Evolutionary conservation across 2,797 vertebrate species (phyloP), one percentile per base, ranked within the genome.

Genomic region (Acanthurus tractus): DNA sequence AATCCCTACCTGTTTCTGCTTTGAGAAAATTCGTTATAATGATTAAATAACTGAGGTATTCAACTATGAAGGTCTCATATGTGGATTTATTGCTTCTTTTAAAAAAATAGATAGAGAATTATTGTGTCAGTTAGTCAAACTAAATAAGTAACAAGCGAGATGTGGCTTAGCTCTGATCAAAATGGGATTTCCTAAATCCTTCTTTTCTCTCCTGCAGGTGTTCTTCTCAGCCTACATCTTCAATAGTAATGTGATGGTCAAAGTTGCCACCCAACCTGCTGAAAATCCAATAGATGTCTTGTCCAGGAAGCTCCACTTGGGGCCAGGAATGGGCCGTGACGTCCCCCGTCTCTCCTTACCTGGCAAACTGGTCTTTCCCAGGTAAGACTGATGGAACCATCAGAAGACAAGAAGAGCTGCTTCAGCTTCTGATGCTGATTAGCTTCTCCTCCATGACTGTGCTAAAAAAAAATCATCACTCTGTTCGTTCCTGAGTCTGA

Each of bases 141-240:
- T 40, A 3, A 61, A 46, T 29, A 29, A 29, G 25, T 29, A 29
- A 29, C 25, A 29, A 29, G 25, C 25, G 5, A 29, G 25, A 29
- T 29, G 25, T 29, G 3, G 25, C 25, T 29, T 4, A 29, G 25
- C 25, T 29, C 25, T 29, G 3, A 29, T 29, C 25, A 12, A 46
- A 44, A 10, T 20, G 8, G 17, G 6, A 5, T 29, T 11, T 73
- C 22, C 46, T 74, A 4, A 71, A 55, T 59, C 9, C 15, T 11
- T 56, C 20, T 0, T 8, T 34, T 22, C 36, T 15, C 48, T 20
- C 40, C 23, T 61, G 0, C 92, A 99, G 98, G 98, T 99, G 42
- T 99, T 99, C 91, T 99, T 99, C 93, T 99, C 98, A 59, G 98
- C 98, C 77, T 99, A 99, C 95, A 99, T 99, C 95, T 99, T 99